Evolutionary conservation across 2,113 vertebrate species (phyloP).

Genomic region (Sinocyclocheilus maitianheensis): DNA sequence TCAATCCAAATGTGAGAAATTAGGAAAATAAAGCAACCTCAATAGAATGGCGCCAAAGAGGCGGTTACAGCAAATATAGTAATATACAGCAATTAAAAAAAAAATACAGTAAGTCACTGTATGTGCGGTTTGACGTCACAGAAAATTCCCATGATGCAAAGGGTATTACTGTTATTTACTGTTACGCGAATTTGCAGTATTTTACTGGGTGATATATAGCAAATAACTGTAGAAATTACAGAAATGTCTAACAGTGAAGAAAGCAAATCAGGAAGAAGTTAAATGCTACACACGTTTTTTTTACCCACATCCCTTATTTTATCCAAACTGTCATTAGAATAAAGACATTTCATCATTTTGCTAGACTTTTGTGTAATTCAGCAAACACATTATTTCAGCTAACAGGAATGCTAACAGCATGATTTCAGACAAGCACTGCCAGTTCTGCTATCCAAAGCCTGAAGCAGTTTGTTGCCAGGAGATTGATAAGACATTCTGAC

Average conservation of each 20-base stretch:
- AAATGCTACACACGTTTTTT: not conserved
- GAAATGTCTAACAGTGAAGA: not conserved
- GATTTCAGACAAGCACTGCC: not conserved
- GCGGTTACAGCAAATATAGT: too few relatives aligned
- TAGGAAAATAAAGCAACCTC: too few relatives aligned
- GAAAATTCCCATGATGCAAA: too few relatives aligned
- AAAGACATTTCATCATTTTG: not conserved
- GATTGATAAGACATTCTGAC: constrained; percentile 16
- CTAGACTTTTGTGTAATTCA: not conserved
- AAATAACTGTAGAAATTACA: too few relatives aligned
- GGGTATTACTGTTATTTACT: too few relatives aligned
- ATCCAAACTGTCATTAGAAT: not conserved
- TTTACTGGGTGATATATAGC: too few relatives aligned
- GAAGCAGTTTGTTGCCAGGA: not conserved
- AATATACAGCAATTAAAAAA: too few relatives aligned
- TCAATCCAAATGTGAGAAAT: too few relatives aligned
- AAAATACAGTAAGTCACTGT: too few relatives aligned
- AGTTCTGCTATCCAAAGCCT: constrained; percentile 12
- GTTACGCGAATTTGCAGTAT: too few relatives aligned
- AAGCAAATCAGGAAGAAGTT: not conserved
- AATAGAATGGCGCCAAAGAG: too few relatives aligned
- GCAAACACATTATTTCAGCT: not conserved
- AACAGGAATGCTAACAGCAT: constrained; percentile 14
- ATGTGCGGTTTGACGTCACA: too few relatives aligned
- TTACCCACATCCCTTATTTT: not conserved